A percentile compares a stretch with the other conserved stretches of the same genome.
phyloP scores from a whole-genome alignment of 2,888 invertebrate genomes.

The Ormyrus nitidulus region DNA sequence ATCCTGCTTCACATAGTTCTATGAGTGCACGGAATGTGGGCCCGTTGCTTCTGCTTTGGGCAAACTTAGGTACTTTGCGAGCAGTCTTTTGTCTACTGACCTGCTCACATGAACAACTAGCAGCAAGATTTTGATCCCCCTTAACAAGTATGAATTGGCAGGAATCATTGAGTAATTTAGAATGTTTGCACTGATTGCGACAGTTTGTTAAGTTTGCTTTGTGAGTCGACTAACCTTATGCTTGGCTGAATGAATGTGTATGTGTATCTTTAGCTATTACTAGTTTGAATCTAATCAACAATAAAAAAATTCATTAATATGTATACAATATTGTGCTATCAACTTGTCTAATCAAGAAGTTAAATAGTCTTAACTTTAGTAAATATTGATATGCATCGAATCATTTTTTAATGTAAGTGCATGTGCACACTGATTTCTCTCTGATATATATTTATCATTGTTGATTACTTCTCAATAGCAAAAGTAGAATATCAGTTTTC shows the following conservation, averaged over 20 bases:
- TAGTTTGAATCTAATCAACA: neutral
- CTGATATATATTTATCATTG: neutral
- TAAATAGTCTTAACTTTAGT: no score
- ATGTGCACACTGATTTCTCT: neutral
- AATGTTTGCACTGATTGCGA: conserved; percentile 7
- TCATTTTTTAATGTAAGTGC: neutral
- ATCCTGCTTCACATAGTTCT: conserved; percentile 9
- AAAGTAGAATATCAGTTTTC: conserved; percentile 16
- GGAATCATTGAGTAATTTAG: conserved; percentile 25
- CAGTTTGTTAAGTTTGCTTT: conserved; percentile 10
- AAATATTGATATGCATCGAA: neutral
- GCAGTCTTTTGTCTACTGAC: conserved; percentile 14
- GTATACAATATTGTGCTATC: neutral
- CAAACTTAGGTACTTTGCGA: conserved; percentile 45
- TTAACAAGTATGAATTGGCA: conserved; percentile 38
- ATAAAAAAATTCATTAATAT: neutral
- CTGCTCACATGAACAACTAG: conserved; percentile 19
- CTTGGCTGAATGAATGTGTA: neutral
- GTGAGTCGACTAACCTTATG: neutral
- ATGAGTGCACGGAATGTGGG: conserved; percentile 14
- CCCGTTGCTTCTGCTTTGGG: conserved; percentile 44
- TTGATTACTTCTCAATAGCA: neutral
- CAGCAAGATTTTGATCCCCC: conserved; percentile 21
- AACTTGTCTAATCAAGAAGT: no score
- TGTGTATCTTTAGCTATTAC: neutral